phyloP scores from a whole-genome alignment of 2,797 vertebrate genomes.

The Pipistrellus pipistrellus region DNA sequence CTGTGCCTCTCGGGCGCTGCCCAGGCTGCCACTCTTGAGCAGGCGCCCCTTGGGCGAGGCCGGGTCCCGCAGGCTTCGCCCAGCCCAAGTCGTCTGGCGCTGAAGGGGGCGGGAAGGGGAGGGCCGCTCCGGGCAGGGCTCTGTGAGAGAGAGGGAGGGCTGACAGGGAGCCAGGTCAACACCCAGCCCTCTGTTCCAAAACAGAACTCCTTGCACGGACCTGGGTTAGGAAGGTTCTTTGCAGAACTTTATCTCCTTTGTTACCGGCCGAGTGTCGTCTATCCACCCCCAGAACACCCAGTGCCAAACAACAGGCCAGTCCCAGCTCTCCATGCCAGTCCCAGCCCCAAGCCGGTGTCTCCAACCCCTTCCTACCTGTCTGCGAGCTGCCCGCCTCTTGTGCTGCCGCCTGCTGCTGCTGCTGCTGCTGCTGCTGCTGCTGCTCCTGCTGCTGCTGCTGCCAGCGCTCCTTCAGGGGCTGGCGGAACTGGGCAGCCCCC shows the following conservation, averaged over 20 bases:
- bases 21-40: slow-evolving; percentile 94
- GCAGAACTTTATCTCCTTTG: neutral
- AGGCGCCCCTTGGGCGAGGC: slow-evolving; percentile 88
- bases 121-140: slow-evolving; percentile 45
- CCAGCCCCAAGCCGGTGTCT: neutral
- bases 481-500: slow-evolving; percentile 95
- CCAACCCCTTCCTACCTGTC: slow-evolving; percentile 74
- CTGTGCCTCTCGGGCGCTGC: slow-evolving; percentile 87
- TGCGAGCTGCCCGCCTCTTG: slow-evolving; percentile 37
- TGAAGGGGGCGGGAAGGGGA: slow-evolving; percentile 88
- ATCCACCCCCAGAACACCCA: neutral
- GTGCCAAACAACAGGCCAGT: neutral
- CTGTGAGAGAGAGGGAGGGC: slow-evolving; percentile 58
- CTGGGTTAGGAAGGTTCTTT: neutral
- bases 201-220: neutral
- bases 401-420: neutral
- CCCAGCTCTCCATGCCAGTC: neutral
- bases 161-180: neutral
- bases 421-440: slow-evolving; percentile 80
- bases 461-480: slow-evolving; percentile 90
- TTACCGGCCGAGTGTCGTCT: neutral
- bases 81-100: slow-evolving; percentile 96
- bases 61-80: slow-evolving; percentile 91
- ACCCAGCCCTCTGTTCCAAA: neutral
- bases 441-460: slow-evolving; percentile 87